Evolutionary conservation across 2,888 invertebrate species (phyloP), one percentile per base, ranked within the genome.

Genomic region (Lucinisca nassula): DNA sequence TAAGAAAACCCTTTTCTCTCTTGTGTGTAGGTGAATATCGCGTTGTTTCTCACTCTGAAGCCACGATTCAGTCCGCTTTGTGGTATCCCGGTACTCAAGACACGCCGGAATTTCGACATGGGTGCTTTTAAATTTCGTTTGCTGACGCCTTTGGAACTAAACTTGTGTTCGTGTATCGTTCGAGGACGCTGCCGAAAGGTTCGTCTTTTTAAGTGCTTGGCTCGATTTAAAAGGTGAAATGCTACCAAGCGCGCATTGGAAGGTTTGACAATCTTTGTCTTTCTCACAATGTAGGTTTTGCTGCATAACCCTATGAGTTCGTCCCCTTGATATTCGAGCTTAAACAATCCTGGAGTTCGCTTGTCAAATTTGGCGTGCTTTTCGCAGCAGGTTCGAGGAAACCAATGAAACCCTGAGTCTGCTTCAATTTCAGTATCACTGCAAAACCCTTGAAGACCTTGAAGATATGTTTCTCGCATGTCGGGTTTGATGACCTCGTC

Each of bases 311-410:
- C 74, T 4, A 74, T 74, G 8, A 74, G 30, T 8, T n/a, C 6
- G n/a, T 74, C 74, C 12, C 74, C 70, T 37, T 37, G 70, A 10
- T 14, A 74, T 38, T 74, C 74, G 4, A 74, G 40, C 27, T 74
- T 74, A 45, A 74, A 74, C 38, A 74, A 30, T 8, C 74, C 74
- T 37, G 24, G 12, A 12, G 38, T 38, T 12, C 40, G 6, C 24
- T 74, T 74, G 75, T 83, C 86, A 35, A 40, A 74, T 6, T 27
- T 73, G 0, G 70, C 6, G 17, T 72, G 82, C 21, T 49, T 58
- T 24, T 40, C 12, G 58, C 88, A 88, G 51, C 85, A 88, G 0
- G 87, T 83, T 30, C 85, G 79, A 30, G 79, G 84, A 81, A 85
- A 86, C 85, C 89, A 85, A 76, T 84, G 88, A 55, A 61, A 21